Base-by-base conservation (phyloP, 2,888 invertebrate genomes). In the Synanthedon formicaeformis region DNA sequence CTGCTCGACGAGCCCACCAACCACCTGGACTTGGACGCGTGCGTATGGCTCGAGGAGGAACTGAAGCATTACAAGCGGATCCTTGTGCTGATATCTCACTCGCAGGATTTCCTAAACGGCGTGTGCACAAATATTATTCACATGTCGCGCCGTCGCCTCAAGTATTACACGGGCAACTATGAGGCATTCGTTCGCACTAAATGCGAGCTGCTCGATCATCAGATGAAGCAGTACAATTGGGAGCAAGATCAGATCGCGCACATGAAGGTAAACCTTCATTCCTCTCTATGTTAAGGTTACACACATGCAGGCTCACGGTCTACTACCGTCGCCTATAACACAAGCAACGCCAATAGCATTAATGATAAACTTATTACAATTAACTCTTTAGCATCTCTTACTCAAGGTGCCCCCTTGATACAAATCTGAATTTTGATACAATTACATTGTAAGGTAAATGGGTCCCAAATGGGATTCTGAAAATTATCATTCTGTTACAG, bases 171-270 rank as follows among this genome's bases (percentile, higher is more conserved):
- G 34, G 97, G 93, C 60, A 99, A 99, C 88, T 99, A 99, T 78
- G 99, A 99, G 78, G 94, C 96, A 1, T 99, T 99, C 74, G 91
- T 96, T 8, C 93, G 95, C 62, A 99, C 99, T 0, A 90, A 98
- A 58, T 90, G 94, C 90, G 99, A 99, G 75, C 87, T 98, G 65
- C 88, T 98, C 58, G 99, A 99, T 81, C 99, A 99, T 81, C 99
- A 99, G 86, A 95, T 94, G 92, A 99, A 99, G 78, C 96, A 97
- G 72, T 99, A 98, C 84, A 97, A 98, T 70, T 99, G 99, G 99
- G 99, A 99, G 81, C 99, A 99, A 78, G 97, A 98, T 82, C 99
- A 99, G 85, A 99, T 99, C 59, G 91, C 96, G 57, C 97, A 99
- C 72, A 99, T 99, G 99, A 99, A 99, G 91, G 94, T 93, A 73